Evolutionary conservation across 2,888 invertebrate species (phyloP).

Genomic region (Geophilus truncorum): DNA sequence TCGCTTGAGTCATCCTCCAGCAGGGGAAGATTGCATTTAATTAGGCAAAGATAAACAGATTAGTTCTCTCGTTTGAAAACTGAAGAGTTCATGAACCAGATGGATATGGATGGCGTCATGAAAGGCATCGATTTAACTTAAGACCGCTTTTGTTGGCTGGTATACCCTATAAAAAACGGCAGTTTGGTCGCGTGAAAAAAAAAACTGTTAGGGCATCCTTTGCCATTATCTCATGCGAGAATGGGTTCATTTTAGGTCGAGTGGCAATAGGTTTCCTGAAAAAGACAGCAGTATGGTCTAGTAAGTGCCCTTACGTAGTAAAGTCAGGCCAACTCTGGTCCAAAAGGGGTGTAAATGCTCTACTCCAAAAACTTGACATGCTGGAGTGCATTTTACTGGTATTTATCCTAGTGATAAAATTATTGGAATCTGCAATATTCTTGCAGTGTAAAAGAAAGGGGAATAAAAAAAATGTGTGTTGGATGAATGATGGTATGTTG

Average conservation of each 20-base stretch:
- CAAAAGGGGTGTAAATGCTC: background rate
- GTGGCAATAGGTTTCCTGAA: constrained; percentile 22
- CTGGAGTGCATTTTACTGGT: background rate
- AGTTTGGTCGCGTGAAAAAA: constrained; percentile 22
- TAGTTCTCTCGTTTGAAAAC: constrained; percentile 21
- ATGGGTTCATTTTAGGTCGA: constrained; percentile 27
- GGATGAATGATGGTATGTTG: background rate
- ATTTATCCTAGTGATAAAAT: background rate
- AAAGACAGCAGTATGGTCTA: background rate
- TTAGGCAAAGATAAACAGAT: constrained; percentile 27
- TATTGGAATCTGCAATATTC: background rate
- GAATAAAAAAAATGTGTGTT: background rate
- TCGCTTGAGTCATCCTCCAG: background rate
- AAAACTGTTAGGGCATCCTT: constrained; percentile 15
- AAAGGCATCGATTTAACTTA: constrained; percentile 25
- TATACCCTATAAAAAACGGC: background rate
- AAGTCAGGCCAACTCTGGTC: background rate
- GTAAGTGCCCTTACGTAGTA: constrained; percentile 3
- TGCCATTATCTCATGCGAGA: constrained; percentile 9
- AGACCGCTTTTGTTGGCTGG: constrained; percentile 15
- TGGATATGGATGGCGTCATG: constrained; percentile 24
- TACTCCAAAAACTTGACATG: background rate
- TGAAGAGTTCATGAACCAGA: constrained; percentile 24
- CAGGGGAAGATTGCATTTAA: constrained; percentile 17
- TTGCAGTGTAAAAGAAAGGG: background rate